phyloP scores from a whole-genome alignment of 2,797 vertebrate genomes.

The Ctenochaetus hawaiiensis region DNA sequence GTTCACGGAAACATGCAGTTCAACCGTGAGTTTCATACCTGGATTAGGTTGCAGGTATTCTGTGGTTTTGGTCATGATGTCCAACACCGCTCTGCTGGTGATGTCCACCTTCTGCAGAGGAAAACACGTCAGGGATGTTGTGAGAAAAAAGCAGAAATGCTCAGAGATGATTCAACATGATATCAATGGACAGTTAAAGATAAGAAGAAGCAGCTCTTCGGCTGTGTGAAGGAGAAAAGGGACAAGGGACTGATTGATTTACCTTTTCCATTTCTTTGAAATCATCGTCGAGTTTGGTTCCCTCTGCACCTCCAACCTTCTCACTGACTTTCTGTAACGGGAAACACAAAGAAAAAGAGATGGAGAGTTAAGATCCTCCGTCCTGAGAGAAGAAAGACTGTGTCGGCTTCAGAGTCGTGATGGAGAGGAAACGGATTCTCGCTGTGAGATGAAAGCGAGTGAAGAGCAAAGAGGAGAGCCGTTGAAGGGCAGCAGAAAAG shows the following conservation, averaged over 20 bases:
- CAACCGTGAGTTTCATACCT: slow-evolving; percentile 78
- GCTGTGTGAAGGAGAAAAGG: too few relatives aligned
- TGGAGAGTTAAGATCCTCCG: not conserved
- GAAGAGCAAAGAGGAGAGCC: not conserved
- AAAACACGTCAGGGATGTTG: not conserved
- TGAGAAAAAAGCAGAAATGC: not conserved
- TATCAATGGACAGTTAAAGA: too few relatives aligned
- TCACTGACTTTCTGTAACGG: slow-evolving; percentile 94
- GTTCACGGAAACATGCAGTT: rapidly evolving
- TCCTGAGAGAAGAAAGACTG: not conserved
- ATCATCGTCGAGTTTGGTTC: slow-evolving; percentile 96
- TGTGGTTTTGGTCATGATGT: slow-evolving; percentile 98
- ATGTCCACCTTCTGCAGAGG: slow-evolving; percentile 82
- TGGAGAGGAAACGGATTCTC: not conserved
- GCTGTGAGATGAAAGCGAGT: not conserved
- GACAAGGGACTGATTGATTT: slow-evolving; percentile 1
- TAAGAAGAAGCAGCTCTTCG: too few relatives aligned
- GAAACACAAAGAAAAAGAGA: slow-evolving; percentile 21
- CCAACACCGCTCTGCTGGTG: slow-evolving; percentile 91
- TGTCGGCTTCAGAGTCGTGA: not conserved
- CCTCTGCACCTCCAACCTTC: slow-evolving; percentile 96
- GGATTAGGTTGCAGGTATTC: slow-evolving; percentile 98
- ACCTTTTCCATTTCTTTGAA: slow-evolving; percentile 99
- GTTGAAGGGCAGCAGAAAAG: not conserved
- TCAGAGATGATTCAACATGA: not conserved